Evolutionary conservation across 2,888 invertebrate genomes (phyloP), one percentile per base, ranked within the genome.

Genomic region (Cepaea hortensis): DNA sequence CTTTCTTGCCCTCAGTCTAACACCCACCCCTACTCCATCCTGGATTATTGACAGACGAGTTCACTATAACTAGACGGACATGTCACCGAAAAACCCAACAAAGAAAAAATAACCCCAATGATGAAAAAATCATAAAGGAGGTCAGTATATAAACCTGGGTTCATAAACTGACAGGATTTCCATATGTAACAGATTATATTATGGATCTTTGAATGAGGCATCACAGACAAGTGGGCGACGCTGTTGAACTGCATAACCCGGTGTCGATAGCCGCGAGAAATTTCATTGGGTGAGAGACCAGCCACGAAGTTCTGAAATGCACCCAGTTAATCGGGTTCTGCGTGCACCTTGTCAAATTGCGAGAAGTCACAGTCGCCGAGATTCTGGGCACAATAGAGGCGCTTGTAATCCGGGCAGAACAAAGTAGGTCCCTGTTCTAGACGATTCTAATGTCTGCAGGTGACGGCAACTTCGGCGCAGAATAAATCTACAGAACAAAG

Each of bases 271-370:
- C 55, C n/a, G 48, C 77, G n/a, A 77, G 77, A 77, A 13, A 23
- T 77, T 77, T 77, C 55, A 77, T 77, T 77, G 55, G 77, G 77
- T 77, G 77, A 46, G 50, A 77, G 77, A 61, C 50, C 20, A 23
- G 61, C 20, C 20, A 20, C 23, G n/a, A n/a, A 55, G 9, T 61
- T 77, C 77, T 46, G 77, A 77, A 55, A 77, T 55, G n/a, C 77
- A 23, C 18, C 55, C 77, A 61, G 23, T 23, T 77, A 55, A 77
- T 77, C n/a, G n/a, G 11, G 55, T 77, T 61, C n/a, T 4, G 7
- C 11, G 55, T 61, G 77, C 77, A 55, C n/a, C 6, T 61, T 77
- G 77, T 61, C 77, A 11, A 55, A 77, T n/a, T 77, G 77, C 55
- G n/a, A 20, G 23, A 55, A 77, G 55, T 77, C 61, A 23, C 55